Conservation (phyloP, 2,113 vertebrate species). For the Ciconia stormi region DNA sequence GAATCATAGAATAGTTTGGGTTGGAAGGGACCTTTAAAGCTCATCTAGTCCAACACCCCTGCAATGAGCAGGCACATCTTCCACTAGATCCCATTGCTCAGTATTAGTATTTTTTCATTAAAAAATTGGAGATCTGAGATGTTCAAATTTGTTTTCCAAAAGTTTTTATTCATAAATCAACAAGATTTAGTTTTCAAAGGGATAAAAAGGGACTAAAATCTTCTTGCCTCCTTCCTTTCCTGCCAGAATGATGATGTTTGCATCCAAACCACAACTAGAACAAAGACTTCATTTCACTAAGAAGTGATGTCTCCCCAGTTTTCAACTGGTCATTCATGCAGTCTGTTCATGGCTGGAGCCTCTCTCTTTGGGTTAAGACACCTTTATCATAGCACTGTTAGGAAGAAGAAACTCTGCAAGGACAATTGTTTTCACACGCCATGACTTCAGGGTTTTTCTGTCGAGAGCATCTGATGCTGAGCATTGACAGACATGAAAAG, state of each 20-base stretch:
- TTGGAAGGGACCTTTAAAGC: background rate
- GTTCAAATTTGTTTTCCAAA: background rate
- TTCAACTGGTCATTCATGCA: rapidly evolving
- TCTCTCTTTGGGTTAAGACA: background rate
- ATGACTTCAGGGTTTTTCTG: background rate
- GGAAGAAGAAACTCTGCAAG: background rate
- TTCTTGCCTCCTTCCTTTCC: background rate
- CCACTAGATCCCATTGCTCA: background rate
- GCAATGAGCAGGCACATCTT: background rate
- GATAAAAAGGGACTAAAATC: background rate
- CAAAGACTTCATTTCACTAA: background rate
- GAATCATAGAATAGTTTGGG: background rate
- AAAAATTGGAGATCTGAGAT: background rate
- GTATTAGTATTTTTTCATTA: background rate
- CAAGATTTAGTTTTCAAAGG: background rate
- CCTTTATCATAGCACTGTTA: background rate
- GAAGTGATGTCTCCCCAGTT: background rate
- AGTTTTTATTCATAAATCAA: background rate
- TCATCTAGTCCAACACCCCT: background rate
- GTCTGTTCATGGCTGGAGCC: background rate
- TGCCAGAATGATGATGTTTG: background rate
- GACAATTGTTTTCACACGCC: background rate
- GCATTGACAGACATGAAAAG: background rate
- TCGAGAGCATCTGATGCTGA: background rate
- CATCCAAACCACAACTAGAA: background rate